Conservation (phyloP, 2,888 invertebrate species). For the Orthonevra nobilis region DNA sequence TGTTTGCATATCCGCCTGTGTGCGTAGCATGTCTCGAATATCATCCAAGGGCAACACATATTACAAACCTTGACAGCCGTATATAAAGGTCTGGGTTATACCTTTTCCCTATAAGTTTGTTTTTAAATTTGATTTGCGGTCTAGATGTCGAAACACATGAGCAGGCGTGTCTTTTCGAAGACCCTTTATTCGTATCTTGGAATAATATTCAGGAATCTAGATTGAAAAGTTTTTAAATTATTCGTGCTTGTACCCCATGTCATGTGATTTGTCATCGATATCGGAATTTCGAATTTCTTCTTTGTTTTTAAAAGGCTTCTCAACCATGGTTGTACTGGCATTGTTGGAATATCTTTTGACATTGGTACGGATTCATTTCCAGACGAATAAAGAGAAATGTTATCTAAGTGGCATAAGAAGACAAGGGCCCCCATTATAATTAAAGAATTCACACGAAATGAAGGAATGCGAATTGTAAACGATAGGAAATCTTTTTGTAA, state of each 20-base stretch:
- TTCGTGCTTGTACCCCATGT: constrained; percentile 19
- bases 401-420: no score
- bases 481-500: no score
- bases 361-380: no score
- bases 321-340: no score
- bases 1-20: constrained; percentile 4
- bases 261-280: constrained; percentile 45
- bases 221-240: constrained; percentile 47
- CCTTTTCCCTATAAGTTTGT: constrained; percentile 3
- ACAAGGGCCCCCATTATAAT: no score
- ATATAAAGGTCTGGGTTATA: no score
- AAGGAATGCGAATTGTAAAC: no score
- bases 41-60: background rate
- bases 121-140: background rate
- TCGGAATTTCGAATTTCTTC: no score
- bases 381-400: no score
- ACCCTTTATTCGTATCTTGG: background rate
- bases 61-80: constrained; percentile 37
- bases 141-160: background rate
- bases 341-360: no score
- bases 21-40: constrained; percentile 24
- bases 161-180: background rate
- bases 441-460: no score
- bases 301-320: no score
- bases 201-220: constrained; percentile 22